Conservation (phyloP, 2,888 invertebrate genomes). For the Coenonympha glycerion region DNA sequence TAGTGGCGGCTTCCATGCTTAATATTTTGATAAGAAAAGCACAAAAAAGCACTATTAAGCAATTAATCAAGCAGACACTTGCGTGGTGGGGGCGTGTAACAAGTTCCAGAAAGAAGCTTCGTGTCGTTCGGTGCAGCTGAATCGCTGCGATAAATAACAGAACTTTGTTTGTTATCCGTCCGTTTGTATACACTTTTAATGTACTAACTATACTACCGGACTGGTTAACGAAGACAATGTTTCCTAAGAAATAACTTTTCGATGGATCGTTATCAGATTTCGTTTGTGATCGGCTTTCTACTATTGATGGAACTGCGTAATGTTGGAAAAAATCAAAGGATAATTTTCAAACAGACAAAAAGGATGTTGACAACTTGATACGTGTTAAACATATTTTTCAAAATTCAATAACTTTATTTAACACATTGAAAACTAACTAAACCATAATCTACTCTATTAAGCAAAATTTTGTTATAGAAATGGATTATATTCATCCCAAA, state of each 20-base stretch:
- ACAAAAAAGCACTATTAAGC: conserved; percentile 28
- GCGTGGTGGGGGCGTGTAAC: conserved; percentile 24
- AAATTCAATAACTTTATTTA: too few species aligned
- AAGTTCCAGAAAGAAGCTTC: conserved; percentile 32
- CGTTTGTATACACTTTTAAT: conserved; percentile 14
- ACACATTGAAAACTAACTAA: too few species aligned
- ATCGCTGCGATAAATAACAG: conserved; percentile 28
- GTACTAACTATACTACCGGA: conserved; percentile 2
- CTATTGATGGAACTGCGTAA: too few species aligned
- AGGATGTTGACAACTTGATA: too few species aligned
- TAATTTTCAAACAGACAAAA: too few species aligned
- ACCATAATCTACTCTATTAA: too few species aligned
- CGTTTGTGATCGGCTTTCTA: neutral
- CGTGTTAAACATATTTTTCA: too few species aligned
- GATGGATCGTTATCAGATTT: neutral
- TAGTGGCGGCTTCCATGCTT: too few species aligned
- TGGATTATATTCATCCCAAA: too few species aligned
- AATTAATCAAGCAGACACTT: conserved; percentile 39
- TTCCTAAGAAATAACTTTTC: neutral
- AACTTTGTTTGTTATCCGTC: conserved; percentile 21
- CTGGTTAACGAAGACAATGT: neutral
- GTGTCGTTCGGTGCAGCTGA: conserved; percentile 24
- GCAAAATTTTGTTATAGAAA: too few species aligned
- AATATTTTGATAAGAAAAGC: too few species aligned
- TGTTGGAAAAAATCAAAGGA: too few species aligned